These are phyloP conservation scores for Ciconia stormi DNA, from an alignment of 2,113 vertebrate genomes.

Conservation along the genomic window DNA sequence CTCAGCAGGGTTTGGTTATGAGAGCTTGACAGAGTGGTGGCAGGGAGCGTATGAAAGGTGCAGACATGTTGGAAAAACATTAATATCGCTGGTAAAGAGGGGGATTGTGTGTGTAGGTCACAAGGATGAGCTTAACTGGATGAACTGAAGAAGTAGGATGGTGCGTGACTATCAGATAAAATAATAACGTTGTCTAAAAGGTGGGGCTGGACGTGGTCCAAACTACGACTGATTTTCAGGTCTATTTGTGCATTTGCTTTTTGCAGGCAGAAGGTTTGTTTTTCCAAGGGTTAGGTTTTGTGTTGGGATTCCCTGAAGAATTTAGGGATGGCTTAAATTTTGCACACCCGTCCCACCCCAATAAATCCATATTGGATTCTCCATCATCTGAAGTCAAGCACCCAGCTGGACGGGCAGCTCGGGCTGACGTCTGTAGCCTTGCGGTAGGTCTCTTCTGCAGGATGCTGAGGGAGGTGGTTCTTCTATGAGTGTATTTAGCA, in stretches of 20 bases:
- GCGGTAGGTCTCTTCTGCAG: not conserved
- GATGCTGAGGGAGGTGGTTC: not conserved
- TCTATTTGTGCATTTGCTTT: not conserved
- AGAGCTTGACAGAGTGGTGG: not conserved
- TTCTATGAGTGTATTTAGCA: not conserved
- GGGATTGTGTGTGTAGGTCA: not conserved
- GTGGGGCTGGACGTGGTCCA: not conserved
- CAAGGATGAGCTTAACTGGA: not conserved
- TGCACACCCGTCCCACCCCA: not conserved
- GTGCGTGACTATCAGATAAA: not conserved
- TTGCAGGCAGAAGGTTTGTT: not conserved
- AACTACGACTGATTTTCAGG: not conserved
- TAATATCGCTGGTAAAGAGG: accelerated
- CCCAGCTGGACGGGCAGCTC: not conserved
- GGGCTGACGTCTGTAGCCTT: accelerated
- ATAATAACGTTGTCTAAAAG: not conserved
- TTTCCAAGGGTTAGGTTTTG: not conserved
- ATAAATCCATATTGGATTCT: not conserved
- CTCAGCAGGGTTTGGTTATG: not conserved
- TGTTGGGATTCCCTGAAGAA: not conserved
- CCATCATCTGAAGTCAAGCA: not conserved
- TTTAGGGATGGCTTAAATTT: not conserved
- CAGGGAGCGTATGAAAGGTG: not conserved
- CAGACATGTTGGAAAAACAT: not conserved
- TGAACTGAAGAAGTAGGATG: not conserved